These are phyloP conservation scores for Drosophila paulistorum DNA, from an alignment of 1,140 invertebrate species.

Conservation along the genomic window DNA sequence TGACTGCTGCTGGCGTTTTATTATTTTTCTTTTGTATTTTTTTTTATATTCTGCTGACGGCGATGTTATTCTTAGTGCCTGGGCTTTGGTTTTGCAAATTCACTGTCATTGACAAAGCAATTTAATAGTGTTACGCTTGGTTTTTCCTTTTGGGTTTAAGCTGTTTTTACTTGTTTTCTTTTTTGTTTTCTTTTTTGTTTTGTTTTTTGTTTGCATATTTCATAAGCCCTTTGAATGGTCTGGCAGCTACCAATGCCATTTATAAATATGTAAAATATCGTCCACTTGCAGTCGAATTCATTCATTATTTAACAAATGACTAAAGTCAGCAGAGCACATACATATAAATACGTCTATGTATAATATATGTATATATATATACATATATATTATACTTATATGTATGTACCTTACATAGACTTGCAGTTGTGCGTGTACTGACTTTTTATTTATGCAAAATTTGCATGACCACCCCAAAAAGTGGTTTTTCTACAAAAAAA, in stretches of 20 bases:
- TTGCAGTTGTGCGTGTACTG: constrained; percentile 40
- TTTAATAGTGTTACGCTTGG: constrained; percentile 43
- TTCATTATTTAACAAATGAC: constrained; percentile 51
- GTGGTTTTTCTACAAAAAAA: constrained; percentile 42
- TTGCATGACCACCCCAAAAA: constrained; percentile 46
- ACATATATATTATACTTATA: not conserved
- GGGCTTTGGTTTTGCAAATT: constrained; percentile 11
- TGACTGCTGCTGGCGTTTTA: not conserved
- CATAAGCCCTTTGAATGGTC: constrained; percentile 30
- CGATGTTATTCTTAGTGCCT: not conserved
- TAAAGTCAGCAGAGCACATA: constrained; percentile 15
- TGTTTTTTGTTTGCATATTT: constrained; percentile 44
- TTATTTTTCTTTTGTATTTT: not conserved
- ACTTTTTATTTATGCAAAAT: constrained; percentile 61
- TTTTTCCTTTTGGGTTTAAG: not conserved
- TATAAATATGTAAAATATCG: constrained; percentile 54
- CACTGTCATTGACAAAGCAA: constrained; percentile 58
- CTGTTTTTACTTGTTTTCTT: not conserved
- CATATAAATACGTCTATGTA: not conserved
- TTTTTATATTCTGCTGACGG: not conserved
- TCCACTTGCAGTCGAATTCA: constrained; percentile 38
- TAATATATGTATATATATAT: not conserved
- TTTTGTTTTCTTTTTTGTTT: constrained; percentile 4
- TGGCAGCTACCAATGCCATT: constrained; percentile 44
- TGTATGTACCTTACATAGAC: constrained; percentile 16